Base-by-base conservation (phyloP, 2,888 invertebrate species). In the Bellardia pandia region DNA sequence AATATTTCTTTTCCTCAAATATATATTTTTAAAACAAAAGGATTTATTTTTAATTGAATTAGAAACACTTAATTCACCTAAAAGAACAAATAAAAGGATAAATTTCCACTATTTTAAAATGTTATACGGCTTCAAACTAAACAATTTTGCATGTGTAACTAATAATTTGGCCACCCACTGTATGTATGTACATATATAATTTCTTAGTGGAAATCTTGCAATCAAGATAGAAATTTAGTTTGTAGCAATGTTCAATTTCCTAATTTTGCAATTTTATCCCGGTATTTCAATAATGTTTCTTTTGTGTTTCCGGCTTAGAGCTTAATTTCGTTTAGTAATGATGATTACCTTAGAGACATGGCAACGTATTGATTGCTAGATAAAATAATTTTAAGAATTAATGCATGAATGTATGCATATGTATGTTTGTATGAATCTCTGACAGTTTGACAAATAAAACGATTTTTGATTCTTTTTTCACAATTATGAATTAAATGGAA, bases 291-390 rank as follows among this genome's bases (percentile, higher is more conserved):
- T 16, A 66, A 66, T 66, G 16, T 66, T 64, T 64, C 2, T 5
- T 30, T 11, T 8, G 23, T 23, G 23, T 23, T 48, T 48, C 48
- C 48, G 68, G 30, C 48, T 68, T 68, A 7, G 13, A 48, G 30
- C 48, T 33, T 48, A 68, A 68, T 68, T 48, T 68, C 11, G 48
- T 68, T 48, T 45, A 68, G 7, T 68, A 14, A 45, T 68, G 8
- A 37, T 37, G 51, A n/a, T 51, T 51, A n/a, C 51, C 51, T 51
- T 2, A 51, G n/a, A n/a, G 51, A 51, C n/a, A 51, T 51, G 51
- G n/a, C 51, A 51, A 51, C n/a, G 7, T n/a, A 51, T n/a, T 51
- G 51, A 45, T 51, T n/a, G 51, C 1, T 51, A n/a, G n/a, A 51
- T 48, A 48, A 48, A 48, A 48, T 51, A n/a, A 51, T 14, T 48